A percentile compares a stretch with the other conserved stretches of the same genome.
Evolutionary conservation across 2,888 invertebrate genomes (phyloP).

Genomic region (Amphipoea lucens): DNA sequence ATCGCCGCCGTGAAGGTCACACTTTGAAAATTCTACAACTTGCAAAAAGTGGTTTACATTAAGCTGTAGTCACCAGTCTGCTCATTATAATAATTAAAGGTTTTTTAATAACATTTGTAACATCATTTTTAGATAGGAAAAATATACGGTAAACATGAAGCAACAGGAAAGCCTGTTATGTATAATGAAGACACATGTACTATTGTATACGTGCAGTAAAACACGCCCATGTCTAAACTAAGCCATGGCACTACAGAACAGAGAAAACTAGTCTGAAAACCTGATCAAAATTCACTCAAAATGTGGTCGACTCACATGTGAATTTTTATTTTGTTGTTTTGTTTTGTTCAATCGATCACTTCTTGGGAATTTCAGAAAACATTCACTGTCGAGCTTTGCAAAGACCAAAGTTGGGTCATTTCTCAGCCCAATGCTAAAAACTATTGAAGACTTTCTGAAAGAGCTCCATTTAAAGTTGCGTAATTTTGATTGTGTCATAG

Average conservation of each 20-base stretch:
- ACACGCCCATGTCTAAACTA: background rate
- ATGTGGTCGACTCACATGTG: background rate
- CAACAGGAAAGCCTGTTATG: background rate
- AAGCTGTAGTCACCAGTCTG: slow-evolving; percentile 24
- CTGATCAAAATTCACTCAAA: background rate
- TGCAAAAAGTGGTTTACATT: slow-evolving; percentile 46
- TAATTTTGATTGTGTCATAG: background rate
- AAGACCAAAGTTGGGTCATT: background rate
- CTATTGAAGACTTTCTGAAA: background rate
- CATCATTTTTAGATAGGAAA: background rate
- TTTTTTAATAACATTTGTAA: background rate
- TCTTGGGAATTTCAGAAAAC: background rate
- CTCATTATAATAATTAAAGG: background rate
- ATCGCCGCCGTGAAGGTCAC: slow-evolving; percentile 44
- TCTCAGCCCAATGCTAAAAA: background rate
- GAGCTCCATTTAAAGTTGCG: background rate
- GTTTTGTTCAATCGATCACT: background rate
- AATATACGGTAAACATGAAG: background rate
- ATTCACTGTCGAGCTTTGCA: background rate
- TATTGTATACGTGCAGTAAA: background rate
- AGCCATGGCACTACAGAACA: no score
- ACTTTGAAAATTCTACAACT: slow-evolving; percentile 45
- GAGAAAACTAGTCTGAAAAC: background rate
- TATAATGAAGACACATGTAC: background rate
- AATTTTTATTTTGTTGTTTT: background rate